Evolutionary conservation across 2,113 vertebrate genomes (phyloP).

Genomic region (Lipophrys pholis): DNA sequence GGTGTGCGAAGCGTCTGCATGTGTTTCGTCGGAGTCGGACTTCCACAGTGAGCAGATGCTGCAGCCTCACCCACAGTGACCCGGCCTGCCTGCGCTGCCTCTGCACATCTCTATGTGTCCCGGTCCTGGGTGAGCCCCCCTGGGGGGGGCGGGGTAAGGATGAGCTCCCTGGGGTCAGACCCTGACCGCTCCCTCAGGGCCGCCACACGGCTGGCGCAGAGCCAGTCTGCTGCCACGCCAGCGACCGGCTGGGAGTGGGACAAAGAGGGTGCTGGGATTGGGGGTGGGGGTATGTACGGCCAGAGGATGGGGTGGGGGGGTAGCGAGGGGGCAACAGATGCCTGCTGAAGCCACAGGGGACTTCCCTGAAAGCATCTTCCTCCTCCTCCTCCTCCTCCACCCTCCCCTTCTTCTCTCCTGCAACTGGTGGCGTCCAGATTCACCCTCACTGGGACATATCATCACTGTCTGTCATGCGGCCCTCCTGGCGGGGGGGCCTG

Average conservation of each 20-base stretch:
- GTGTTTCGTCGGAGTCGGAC: too few relatives aligned
- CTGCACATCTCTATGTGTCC: constrained; percentile 44
- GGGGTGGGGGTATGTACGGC: constrained; percentile 52
- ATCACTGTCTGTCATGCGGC: constrained; percentile 53
- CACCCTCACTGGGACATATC: constrained; percentile 55
- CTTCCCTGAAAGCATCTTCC: constrained; percentile 90
- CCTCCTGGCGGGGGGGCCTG: neutral
- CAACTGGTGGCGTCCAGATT: constrained; percentile 73
- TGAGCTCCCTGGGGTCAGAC: constrained; percentile 66
- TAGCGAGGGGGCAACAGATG: constrained; percentile 91
- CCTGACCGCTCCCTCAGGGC: constrained; percentile 58
- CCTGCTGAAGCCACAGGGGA: constrained; percentile 93
- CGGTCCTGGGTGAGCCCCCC: constrained; percentile 56
- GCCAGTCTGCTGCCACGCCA: constrained; percentile 56
- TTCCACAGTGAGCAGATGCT: constrained; percentile 69
- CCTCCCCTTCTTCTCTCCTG: constrained; percentile 36
- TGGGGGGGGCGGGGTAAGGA: constrained; percentile 24
- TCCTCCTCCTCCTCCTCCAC: constrained; percentile 82
- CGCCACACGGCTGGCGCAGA: constrained; percentile 59
- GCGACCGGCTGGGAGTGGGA: constrained; percentile 54
- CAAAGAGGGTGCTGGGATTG: constrained; percentile 19
- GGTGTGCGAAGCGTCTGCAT: too few relatives aligned
- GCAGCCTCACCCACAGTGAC: constrained; percentile 61
- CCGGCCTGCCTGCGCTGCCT: constrained; percentile 47
- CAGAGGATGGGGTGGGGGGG: constrained; percentile 45